Base-by-base conservation (phyloP, 1,140 invertebrate species). In the Drosophila mauritiana region DNA sequence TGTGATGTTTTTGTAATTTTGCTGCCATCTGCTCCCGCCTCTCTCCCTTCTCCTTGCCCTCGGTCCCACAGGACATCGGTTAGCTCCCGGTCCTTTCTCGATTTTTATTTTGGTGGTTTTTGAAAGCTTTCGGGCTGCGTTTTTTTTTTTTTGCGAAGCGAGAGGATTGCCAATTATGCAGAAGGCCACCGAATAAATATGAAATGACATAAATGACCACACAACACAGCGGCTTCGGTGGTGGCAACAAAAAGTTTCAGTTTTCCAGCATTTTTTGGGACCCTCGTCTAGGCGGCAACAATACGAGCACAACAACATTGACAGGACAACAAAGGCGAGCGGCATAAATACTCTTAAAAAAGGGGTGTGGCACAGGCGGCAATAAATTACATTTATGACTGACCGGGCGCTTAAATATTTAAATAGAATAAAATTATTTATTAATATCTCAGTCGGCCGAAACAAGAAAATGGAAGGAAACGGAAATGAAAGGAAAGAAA, bases 201-300 rank as follows among this genome's bases (percentile, higher is more conserved):
- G 74, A 88, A 88, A 88, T 78, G 83, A 88, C 82, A 88, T 88
- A 88, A 86, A 86, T 82, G 69, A 78, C 78, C 82, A 58, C 51
- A 62, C 57, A 72, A 61, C 70, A 72, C 39, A 70, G 40, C 65
- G 36, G 31, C 53, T 58, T 39, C 43, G 37, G 40, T 10, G 36
- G 34, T 46, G 51, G 62, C 48, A 65, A 40, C 51, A 55, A 76
- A 68, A 68, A 58, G 61, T 49, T 64, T 42, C 49, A 53, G 57
- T 62, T 54, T 53, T 37, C 54, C 59, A 73, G 48, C 67, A 45
- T 52, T 58, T 75, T 58, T 75, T 55, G 57, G 62, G 62, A 86
- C 82, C 82, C 82, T 86, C 70, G 82, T 86, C 82, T 86, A 75
- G 69, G 78, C 61, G 34, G 12, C 61, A 59, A 54, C 53, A 80